Base-by-base conservation (phyloP, 2,113 vertebrate genomes). In the Lampris incognitus region DNA sequence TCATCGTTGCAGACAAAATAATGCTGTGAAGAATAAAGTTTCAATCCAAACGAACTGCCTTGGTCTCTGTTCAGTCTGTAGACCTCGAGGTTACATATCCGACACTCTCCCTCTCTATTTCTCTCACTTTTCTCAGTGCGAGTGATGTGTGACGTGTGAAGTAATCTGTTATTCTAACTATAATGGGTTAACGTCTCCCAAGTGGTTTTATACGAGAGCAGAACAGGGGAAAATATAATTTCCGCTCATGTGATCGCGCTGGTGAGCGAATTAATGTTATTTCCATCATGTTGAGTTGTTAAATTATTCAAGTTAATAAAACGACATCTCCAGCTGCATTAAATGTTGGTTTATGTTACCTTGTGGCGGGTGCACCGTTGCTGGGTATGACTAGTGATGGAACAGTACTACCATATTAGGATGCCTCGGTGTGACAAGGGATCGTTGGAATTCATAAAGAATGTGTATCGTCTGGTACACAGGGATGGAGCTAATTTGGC, bases 1-100 rank as follows among this genome's bases (percentile, higher is more conserved):
- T 82, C 77, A 78, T 91, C 79, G 82, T 92, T 88, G 72, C 79
- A 77, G 78, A 78, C 72, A 63, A 69, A 83, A 56, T 74, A 83
- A 87, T 90, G 86, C 85, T 86, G 85, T 91, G 79, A 90, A 86
- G 78, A 94, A 93, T 94, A 94, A 92, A 94, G 76, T 90, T 87
- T 90, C 60, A 65, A 81, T 87, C 67, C 38, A 7, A 85, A 44
- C 41, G 3, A 72, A 58, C 44, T 9, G 24, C 36, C 0, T 56
- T 38, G 54, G 5, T 38, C 7, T 36, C 6, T 57, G n/a, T 6
- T 44, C 24, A 24, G 24, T 24, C 24, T 24, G 24, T 24, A 24
- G 24, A 24, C 24, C 24, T 24, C 24, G 24, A 24, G 24, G 24
- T 24, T 24, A 24, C 24, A 24, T 24, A 24, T 24, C 24, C 24